Evolutionary conservation across 2,888 invertebrate species (phyloP).

Genomic region (Serrognathus titanus): DNA sequence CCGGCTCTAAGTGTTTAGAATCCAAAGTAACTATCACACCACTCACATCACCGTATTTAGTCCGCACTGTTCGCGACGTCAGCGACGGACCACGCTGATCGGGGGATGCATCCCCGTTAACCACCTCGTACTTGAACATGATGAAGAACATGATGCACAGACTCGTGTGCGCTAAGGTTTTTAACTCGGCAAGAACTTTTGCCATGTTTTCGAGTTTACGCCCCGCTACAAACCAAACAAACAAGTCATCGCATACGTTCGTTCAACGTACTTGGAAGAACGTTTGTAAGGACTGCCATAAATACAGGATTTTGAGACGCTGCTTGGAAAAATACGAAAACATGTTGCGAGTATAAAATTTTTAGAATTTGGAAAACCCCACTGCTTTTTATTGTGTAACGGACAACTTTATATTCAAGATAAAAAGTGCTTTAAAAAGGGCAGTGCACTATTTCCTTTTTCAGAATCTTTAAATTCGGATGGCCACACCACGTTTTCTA

Average conservation of each 20-base stretch:
- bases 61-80: slow-evolving; percentile 80
- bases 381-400: no score
- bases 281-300: neutral
- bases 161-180: slow-evolving; percentile 4
- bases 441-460: neutral
- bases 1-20: slow-evolving; percentile 77
- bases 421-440: neutral
- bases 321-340: neutral
- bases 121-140: slow-evolving; percentile 8
- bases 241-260: neutral
- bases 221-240: slow-evolving; percentile 4
- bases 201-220: slow-evolving; percentile 4
- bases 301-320: no score
- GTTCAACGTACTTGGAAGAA: neutral
- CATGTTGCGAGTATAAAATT: neutral
- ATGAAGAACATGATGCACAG: slow-evolving; percentile 12
- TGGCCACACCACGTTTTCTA: neutral
- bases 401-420: neutral
- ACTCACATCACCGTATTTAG: slow-evolving; percentile 83
- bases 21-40: slow-evolving; percentile 82
- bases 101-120: slow-evolving; percentile 34
- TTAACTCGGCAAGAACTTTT: slow-evolving; percentile 2
- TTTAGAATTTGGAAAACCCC: no score
- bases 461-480: neutral
- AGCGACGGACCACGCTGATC: slow-evolving; percentile 50